Evolutionary conservation across 2,797 vertebrate species (phyloP).

Genomic region (Apodemus agrarius): DNA sequence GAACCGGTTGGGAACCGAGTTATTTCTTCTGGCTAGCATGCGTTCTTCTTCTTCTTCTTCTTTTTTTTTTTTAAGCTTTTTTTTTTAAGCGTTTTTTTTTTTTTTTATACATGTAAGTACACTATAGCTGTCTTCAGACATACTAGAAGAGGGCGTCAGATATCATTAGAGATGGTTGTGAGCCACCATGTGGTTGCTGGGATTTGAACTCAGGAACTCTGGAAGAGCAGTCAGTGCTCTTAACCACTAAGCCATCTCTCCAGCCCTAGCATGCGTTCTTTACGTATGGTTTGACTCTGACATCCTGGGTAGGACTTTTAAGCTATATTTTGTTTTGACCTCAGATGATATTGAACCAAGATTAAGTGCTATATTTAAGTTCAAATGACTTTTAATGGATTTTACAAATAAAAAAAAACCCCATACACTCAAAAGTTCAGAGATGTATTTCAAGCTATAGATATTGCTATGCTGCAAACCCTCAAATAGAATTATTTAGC

Average conservation of each 20-base stretch:
- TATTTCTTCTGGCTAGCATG: neutral
- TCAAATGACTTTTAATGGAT: conserved; percentile 37
- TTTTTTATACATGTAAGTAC: no score
- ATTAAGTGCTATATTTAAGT: conserved; percentile 46
- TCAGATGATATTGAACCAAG: conserved; percentile 14
- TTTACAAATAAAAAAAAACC: conserved; percentile 50
- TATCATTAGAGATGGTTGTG: no score
- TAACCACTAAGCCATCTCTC: no score
- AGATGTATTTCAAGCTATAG: conserved; percentile 19
- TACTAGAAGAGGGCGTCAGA: no score
- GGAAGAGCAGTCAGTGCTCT: no score
- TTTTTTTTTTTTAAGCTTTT: no score
- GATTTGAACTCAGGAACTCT: no score
- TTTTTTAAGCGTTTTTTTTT: no score
- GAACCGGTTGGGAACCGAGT: conserved; percentile 1
- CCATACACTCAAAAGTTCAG: neutral
- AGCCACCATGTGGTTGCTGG: no score
- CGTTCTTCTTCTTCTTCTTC: no score
- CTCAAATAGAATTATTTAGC: neutral
- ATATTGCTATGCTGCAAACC: neutral
- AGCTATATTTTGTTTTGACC: conserved; percentile 29
- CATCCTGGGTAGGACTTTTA: neutral
- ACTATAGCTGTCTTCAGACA: no score
- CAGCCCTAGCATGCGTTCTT: neutral
- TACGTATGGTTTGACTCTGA: neutral